Evolutionary conservation across 2,113 vertebrate species (phyloP).

Genomic region (Centropristis striata): DNA sequence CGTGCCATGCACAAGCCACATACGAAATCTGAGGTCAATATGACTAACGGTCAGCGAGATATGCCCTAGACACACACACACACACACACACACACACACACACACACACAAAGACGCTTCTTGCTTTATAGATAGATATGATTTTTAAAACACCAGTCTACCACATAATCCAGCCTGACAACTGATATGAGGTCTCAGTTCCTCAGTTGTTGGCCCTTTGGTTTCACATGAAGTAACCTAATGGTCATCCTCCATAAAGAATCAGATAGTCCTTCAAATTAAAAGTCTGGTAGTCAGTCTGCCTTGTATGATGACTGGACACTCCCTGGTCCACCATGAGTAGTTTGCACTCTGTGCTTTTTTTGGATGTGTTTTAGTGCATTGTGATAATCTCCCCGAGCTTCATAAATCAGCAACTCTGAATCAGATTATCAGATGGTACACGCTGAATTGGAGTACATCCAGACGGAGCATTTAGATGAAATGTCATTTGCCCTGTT

Average conservation of each 20-base stretch:
- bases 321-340: not conserved
- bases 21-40: no score
- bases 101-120: no score
- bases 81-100: no score
- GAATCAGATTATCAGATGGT: constrained; percentile 73
- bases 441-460: constrained; percentile 65
- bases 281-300: not conserved
- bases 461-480: constrained; percentile 64
- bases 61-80: no score
- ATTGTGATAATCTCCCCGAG: constrained; percentile 73
- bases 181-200: not conserved
- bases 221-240: no score
- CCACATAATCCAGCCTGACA: not conserved
- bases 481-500: constrained; percentile 46
- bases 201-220: no score
- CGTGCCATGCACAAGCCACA: no score
- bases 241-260: not conserved
- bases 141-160: not conserved
- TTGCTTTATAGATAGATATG: no score
- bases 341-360: constrained; percentile 35
- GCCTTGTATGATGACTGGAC: not conserved
- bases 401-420: constrained; percentile 61
- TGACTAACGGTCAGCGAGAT: no score
- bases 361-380: constrained; percentile 46
- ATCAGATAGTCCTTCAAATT: not conserved